Base-by-base conservation (phyloP, 2,888 invertebrate genomes). In the Dichetophora obliterata region DNA sequence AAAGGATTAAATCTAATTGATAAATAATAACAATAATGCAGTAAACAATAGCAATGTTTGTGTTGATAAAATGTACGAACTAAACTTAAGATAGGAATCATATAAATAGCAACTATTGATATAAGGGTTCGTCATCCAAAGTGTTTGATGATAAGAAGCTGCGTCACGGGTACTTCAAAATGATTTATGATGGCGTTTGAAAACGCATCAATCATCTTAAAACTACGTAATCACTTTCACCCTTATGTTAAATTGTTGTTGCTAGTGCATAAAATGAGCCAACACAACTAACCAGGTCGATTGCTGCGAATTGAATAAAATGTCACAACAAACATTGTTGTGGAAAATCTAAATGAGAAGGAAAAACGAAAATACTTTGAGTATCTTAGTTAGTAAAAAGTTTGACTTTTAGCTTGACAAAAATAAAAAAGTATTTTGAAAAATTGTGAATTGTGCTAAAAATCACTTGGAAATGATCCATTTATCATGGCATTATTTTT, bases 111-210 rank as follows among this genome's bases (percentile, higher is more conserved):
- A 31, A 27, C 3, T 61, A 6, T 16, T n/a, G 14, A 14, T 34
- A 63, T 63, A 63, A 63, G 63, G 63, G 61, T 31, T 11, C 11
- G 43, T 43, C 43, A 43, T 43, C 3, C 63, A 24, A 27, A 27
- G 14, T 63, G 31, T 11, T 27, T 34, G 54, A 54, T 54, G 22
- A 31, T 52, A 34, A 70, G 34, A 16, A 61, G 52, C 24, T 48
- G 37, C 59, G 59, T 61, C 66, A 70, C 71, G 5, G 71, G 43
- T 68, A 78, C 81, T 81, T 79, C 77, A 80, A 76, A 70, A 54
- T 81, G 80, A 81, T 82, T 80, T 77, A 82, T 82, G 79, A 79
- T 73, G 74, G 52, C 59, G 65, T 69, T 73, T 70, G 73, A 68
- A 65, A 59, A 48, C 50, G 73, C 77, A 82, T 82, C 82, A 80